Evolutionary conservation across 1,140 invertebrate genomes (phyloP).

Genomic region (Ephestia elutella): DNA sequence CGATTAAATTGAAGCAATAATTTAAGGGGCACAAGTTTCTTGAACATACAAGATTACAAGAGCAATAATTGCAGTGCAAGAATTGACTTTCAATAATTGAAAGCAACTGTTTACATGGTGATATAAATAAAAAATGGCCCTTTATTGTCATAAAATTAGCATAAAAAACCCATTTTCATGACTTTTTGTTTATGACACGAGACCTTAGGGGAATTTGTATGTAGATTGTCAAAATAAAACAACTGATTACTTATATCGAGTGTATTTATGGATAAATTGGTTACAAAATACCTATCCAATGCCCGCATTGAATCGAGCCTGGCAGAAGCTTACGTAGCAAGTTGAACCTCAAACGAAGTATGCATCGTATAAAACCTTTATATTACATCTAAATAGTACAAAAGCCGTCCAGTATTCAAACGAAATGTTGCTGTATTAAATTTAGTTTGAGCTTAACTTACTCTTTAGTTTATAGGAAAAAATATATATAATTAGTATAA

Average conservation of each 20-base stretch:
- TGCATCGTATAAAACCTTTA: constrained; percentile 53
- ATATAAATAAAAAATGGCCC: too few species aligned
- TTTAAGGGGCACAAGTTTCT: too few species aligned
- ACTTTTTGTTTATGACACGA: too few species aligned
- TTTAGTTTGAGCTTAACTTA: constrained; percentile 72
- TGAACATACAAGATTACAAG: too few species aligned
- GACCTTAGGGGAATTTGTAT: too few species aligned
- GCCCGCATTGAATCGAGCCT: constrained; percentile 29
- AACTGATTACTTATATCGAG: constrained; percentile 68
- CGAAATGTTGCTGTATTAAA: constrained; percentile 40
- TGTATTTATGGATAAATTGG: constrained; percentile 72
- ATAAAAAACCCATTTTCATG: too few species aligned
- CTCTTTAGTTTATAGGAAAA: constrained; percentile 65
- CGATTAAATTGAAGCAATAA: too few species aligned
- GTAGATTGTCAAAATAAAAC: constrained; percentile 48
- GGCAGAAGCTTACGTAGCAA: constrained; percentile 55
- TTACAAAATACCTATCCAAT: constrained; percentile 71
- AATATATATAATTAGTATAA: constrained; percentile 72
- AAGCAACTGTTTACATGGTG: too few species aligned
- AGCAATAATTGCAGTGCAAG: too few species aligned
- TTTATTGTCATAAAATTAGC: too few species aligned
- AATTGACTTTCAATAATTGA: too few species aligned
- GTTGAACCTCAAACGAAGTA: constrained; percentile 55
- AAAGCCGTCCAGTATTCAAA: constrained; percentile 52
- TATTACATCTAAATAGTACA: constrained; percentile 60